Conservation (phyloP, 1,140 invertebrate genomes). For the Sinonovacula constricta region DNA sequence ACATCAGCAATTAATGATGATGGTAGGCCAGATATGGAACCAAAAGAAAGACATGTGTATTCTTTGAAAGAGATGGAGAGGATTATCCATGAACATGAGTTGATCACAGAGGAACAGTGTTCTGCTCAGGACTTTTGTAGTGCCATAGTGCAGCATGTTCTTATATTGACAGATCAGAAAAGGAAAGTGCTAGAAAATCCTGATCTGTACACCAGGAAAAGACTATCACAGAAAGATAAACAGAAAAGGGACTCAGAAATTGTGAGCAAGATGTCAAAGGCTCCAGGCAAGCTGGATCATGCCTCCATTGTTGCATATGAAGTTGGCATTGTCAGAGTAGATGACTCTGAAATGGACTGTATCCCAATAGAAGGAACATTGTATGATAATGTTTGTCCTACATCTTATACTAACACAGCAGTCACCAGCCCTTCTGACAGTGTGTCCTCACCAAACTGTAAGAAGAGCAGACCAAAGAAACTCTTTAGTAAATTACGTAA, state of each 20-base stretch:
- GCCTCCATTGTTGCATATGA: constrained; percentile 91
- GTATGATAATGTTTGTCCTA: background rate
- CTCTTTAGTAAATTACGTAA: constrained; percentile 52
- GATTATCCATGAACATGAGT: constrained; percentile 77
- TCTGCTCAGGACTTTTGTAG: constrained; percentile 78
- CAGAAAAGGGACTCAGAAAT: constrained; percentile 75
- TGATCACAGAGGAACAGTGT: constrained; percentile 73
- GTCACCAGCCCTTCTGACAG: constrained; percentile 17
- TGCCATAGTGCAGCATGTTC: constrained; percentile 77
- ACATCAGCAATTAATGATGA: constrained; percentile 55
- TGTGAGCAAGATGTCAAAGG: constrained; percentile 77
- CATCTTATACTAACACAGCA: background rate
- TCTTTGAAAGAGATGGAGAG: constrained; percentile 79
- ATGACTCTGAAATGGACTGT: constrained; percentile 61
- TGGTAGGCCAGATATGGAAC: constrained; percentile 76
- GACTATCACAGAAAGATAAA: constrained; percentile 71
- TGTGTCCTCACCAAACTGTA: background rate
- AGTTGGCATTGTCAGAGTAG: constrained; percentile 79
- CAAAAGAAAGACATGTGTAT: constrained; percentile 77
- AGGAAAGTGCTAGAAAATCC: constrained; percentile 77
- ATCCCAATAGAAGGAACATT: constrained; percentile 45
- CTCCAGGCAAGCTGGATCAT: constrained; percentile 96
- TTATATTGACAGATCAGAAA: constrained; percentile 76
- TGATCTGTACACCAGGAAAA: constrained; percentile 70
- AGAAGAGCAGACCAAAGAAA: constrained; percentile 55